phyloP scores from a whole-genome alignment of 2,797 vertebrate species.

The Enteromius radiatus region DNA sequence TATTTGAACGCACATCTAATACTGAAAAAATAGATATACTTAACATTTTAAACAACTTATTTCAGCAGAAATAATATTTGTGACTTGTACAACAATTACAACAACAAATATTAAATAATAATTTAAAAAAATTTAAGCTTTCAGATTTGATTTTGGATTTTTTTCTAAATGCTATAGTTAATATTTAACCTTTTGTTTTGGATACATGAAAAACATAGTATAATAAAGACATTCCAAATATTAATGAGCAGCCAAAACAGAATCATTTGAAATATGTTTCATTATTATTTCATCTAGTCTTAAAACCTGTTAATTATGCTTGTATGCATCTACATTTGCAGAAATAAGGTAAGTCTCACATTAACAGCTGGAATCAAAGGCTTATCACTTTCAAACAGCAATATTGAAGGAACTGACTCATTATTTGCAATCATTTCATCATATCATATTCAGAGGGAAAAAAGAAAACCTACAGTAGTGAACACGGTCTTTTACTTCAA shows the following conservation, averaged over 20 bases:
- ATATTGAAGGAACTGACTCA: neutral
- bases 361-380: slow-evolving; percentile 9
- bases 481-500: neutral
- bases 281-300: neutral
- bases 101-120: no score
- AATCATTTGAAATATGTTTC: neutral
- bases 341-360: neutral
- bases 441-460: neutral
- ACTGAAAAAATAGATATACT: no score
- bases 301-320: neutral
- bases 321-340: neutral
- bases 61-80: neutral
- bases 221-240: neutral
- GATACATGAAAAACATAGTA: neutral
- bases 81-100: neutral
- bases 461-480: no score
- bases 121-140: no score
- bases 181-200: neutral
- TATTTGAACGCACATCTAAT: no score
- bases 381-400: neutral
- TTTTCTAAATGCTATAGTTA: neutral
- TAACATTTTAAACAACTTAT: neutral
- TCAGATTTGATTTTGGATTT: neutral
- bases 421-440: slow-evolving; percentile 26
- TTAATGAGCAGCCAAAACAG: neutral